Evolutionary conservation across 1,140 invertebrate genomes (phyloP).

Genomic region (Drosophila ananassae): DNA sequence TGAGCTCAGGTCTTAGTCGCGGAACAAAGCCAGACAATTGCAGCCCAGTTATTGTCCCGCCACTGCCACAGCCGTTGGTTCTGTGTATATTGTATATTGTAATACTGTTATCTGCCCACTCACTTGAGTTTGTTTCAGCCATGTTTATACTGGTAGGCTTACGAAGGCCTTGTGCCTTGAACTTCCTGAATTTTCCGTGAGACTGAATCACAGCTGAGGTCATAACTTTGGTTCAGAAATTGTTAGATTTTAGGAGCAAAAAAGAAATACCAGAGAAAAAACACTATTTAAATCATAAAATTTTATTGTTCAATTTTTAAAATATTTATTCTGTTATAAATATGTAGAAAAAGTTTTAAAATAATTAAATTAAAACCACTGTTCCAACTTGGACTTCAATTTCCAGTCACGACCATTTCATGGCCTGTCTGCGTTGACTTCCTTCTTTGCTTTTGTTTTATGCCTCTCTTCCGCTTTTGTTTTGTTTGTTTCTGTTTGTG

Average conservation of each 20-base stretch:
- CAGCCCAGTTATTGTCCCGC: constrained; percentile 41
- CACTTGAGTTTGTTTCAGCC: constrained; percentile 33
- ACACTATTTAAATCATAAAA: neutral
- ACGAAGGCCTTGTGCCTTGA: constrained; percentile 16
- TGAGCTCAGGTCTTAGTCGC: neutral
- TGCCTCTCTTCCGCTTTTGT: constrained; percentile 28
- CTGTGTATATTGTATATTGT: constrained; percentile 26
- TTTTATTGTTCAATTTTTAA: neutral
- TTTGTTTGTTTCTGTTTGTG: constrained; percentile 24
- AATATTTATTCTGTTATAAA: neutral
- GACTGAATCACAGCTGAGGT: neutral
- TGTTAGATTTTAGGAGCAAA: neutral
- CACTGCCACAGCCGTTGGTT: neutral
- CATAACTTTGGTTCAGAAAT: neutral
- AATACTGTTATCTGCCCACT: constrained; percentile 27
- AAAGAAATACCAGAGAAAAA: neutral
- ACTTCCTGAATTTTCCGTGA: constrained; percentile 13
- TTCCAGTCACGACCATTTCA: constrained; percentile 38
- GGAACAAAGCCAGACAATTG: constrained; percentile 53
- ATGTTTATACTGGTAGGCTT: constrained; percentile 42
- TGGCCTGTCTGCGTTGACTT: constrained; percentile 28
- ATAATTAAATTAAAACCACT: neutral
- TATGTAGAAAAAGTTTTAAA: neutral
- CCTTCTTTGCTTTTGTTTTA: constrained; percentile 38
- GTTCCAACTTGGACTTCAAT: constrained; percentile 4